Evolutionary conservation across 2,113 vertebrate genomes (phyloP).

Genomic region (Uria aalge): DNA sequence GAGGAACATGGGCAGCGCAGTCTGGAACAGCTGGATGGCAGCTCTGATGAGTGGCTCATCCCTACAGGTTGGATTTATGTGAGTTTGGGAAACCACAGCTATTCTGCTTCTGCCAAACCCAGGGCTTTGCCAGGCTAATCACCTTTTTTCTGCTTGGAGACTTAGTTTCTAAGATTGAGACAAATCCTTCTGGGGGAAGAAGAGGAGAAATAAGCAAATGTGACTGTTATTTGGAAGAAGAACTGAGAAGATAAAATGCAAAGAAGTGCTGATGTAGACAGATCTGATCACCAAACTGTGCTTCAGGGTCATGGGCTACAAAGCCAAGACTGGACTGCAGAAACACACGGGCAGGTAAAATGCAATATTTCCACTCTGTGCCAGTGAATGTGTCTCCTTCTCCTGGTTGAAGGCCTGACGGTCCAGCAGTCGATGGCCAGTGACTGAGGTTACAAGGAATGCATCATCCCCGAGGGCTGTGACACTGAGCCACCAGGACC

Average conservation of each 20-base stretch:
- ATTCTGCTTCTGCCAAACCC: background rate
- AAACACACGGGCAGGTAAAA: background rate
- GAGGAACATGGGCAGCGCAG: rapidly evolving
- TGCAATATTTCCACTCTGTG: background rate
- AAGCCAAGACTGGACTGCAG: background rate
- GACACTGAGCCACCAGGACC: background rate
- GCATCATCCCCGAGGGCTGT: rapidly evolving
- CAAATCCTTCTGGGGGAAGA: background rate
- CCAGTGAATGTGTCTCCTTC: background rate
- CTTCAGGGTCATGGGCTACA: rapidly evolving
- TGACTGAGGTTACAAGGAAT: rapidly evolving
- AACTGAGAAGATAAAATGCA: background rate
- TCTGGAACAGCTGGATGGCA: background rate
- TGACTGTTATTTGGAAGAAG: background rate
- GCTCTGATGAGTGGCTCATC: background rate
- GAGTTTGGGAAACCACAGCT: background rate
- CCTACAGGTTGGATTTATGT: background rate
- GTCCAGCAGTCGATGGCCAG: rapidly evolving
- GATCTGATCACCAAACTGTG: background rate
- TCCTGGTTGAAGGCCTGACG: background rate
- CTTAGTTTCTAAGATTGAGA: background rate
- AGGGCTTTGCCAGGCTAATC: background rate
- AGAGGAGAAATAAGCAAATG: background rate
- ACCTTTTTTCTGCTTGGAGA: background rate
- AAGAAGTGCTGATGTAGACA: background rate